These are phyloP conservation scores for Acanthopagrus latus DNA, from an alignment of 2,797 vertebrate species.

Conservation along the genomic window DNA sequence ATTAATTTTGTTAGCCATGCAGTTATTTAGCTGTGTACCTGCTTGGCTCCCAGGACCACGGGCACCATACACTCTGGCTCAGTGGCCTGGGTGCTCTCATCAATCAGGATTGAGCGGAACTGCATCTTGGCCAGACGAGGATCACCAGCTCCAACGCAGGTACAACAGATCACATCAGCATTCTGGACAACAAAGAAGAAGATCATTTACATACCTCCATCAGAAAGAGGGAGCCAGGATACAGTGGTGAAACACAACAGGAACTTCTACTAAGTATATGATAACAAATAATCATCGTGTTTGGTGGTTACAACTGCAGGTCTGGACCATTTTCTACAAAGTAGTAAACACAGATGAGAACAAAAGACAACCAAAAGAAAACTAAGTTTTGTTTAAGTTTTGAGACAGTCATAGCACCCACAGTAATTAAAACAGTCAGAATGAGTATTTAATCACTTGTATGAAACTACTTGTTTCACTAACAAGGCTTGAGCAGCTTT, in stretches of 20 bases:
- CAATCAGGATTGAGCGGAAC: slow-evolving; percentile 98
- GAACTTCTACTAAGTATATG: background rate
- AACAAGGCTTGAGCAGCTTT: background rate
- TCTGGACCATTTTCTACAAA: background rate
- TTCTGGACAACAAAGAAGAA: slow-evolving; percentile 84
- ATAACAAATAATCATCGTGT: background rate
- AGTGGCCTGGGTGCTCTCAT: slow-evolving; percentile 98
- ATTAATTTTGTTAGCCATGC: background rate
- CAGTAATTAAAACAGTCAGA: background rate
- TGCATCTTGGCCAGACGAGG: slow-evolving; percentile 98
- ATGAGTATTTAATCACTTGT: background rate
- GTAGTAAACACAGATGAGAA: background rate
- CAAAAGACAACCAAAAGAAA: background rate
- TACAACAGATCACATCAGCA: slow-evolving; percentile 97
- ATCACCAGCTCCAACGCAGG: slow-evolving; percentile 96
- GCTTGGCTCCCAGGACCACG: slow-evolving; percentile 96
- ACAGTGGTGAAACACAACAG: background rate
- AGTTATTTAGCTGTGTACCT: slow-evolving; percentile 83
- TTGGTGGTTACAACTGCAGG: background rate
- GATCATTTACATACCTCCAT: background rate
- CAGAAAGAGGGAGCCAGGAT: background rate
- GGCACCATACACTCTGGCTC: slow-evolving; percentile 99
- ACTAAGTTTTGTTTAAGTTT: background rate
- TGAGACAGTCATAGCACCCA: background rate
- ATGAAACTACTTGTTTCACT: slow-evolving; percentile 3